Base-by-base conservation (phyloP, 2,888 invertebrate species). In the Uloborus plumipes region DNA sequence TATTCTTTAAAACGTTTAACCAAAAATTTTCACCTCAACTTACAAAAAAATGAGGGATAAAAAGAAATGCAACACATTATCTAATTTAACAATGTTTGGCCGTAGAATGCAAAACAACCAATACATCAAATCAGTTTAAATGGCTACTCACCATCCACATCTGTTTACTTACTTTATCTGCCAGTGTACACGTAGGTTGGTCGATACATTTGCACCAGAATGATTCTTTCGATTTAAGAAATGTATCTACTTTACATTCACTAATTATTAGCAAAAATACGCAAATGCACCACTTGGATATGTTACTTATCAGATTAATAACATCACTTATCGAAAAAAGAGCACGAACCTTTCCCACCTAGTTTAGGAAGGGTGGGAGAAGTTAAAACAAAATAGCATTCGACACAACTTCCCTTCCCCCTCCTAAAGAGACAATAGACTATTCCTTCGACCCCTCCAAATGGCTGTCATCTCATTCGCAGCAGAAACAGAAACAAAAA, bases 101-200 rank as follows among this genome's bases (percentile, higher is more conserved):
- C 22, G 18, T 31, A 71, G 64, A 66, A 77, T 64, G 77, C 70
- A 31, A 77, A 64, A 71, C 77, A 39, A 80, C 61, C 67, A 69
- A 74, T 67, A 80, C 58, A 80, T 74, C 80, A 74, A 55, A 51
- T 69, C 64, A 70, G 62, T 76, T 82, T 82, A 82, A 82, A 82
- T 82, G 81, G 81, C 81, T 82, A 82, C 81, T 82, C 75, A 51
- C 74, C 80, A 82, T 82, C 81, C 81, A 76, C 81, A 82, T 82
- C 81, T 82, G 81, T 82, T 82, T 82, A 82, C 81, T 82, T 82
- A 82, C 81, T 82, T 82, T 82, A 82, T 82, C 76, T 75, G 75
- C 76, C 76, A 75, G 81, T 82, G 75, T 82, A 82, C 81, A 82
- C 81, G 81, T 82, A 82, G 75, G 71, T 82, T 82, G 81, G 81